phyloP scores from a whole-genome alignment of 2,888 invertebrate genomes.

The Nephrotoma appendiculata region DNA sequence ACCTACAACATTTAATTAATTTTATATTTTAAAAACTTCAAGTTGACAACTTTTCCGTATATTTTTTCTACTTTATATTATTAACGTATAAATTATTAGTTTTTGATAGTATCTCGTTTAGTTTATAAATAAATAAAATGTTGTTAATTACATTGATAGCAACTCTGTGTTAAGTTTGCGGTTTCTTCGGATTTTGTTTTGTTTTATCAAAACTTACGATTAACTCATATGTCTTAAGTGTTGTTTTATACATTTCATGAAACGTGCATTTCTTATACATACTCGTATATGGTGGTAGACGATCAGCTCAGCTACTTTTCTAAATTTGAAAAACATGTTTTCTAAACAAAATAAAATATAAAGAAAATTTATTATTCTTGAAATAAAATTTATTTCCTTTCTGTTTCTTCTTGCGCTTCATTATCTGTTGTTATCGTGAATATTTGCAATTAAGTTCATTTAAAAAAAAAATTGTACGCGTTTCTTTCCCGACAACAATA shows the following conservation, averaged over 20 bases:
- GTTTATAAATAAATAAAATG: background rate
- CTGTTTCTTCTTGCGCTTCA: background rate
- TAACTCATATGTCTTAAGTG: background rate
- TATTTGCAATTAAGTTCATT: background rate
- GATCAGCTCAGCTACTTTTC: background rate
- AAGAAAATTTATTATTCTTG: background rate
- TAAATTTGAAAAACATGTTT: background rate
- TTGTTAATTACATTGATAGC: background rate
- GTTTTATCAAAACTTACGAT: background rate
- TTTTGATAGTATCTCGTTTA: background rate
- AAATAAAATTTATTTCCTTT: background rate
- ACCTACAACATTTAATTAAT: background rate
- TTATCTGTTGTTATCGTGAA: background rate
- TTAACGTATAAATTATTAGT: background rate
- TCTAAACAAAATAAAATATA: background rate
- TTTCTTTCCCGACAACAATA: background rate
- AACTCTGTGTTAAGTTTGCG: no score
- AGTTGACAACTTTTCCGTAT: background rate
- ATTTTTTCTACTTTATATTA: background rate
- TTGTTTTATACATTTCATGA: background rate
- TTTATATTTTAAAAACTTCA: background rate
- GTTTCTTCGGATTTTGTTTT: no score
- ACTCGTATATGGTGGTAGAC: background rate
- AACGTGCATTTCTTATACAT: background rate
- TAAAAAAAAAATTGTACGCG: background rate